Conservation (phyloP, 2,888 invertebrate species). For the Stomorhina lunata region DNA sequence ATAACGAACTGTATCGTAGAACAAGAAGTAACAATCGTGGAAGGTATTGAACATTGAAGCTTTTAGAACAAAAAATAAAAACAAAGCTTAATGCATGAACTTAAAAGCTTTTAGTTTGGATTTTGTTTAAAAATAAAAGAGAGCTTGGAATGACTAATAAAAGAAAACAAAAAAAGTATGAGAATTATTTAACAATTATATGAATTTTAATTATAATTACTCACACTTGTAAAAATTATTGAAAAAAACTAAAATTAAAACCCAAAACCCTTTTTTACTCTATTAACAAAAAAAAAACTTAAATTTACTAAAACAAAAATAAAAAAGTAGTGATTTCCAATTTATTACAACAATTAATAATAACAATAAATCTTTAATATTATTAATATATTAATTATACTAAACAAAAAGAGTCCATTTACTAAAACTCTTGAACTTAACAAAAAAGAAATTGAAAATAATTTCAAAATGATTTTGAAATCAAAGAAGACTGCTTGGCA, state of each 20-base stretch:
- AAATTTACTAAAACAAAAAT: slow-evolving; percentile 18
- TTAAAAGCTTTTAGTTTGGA: slow-evolving; percentile 25
- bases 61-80: slow-evolving; percentile 13
- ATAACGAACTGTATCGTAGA: slow-evolving; percentile 72
- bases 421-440: slow-evolving; percentile 28
- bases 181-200: slow-evolving; percentile 22
- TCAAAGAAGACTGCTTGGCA: slow-evolving; percentile 61
- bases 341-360: slow-evolving; percentile 35
- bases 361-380: slow-evolving; percentile 30
- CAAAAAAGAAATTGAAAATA: slow-evolving; percentile 26
- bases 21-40: slow-evolving; percentile 72
- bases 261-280: slow-evolving; percentile 35
- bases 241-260: slow-evolving; percentile 15
- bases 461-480: slow-evolving; percentile 44
- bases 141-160: slow-evolving; percentile 46
- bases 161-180: not conserved
- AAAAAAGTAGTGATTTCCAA: slow-evolving; percentile 49
- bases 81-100: slow-evolving; percentile 62
- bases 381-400: slow-evolving; percentile 35
- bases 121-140: slow-evolving; percentile 37
- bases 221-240: slow-evolving; percentile 10
- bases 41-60: slow-evolving; percentile 75
- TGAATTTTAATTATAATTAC: slow-evolving; percentile 41
- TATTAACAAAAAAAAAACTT: not conserved
- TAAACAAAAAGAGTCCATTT: slow-evolving; percentile 27